Base-by-base conservation (phyloP, 2,888 invertebrate genomes). In the Bhutanitis thaidina region DNA sequence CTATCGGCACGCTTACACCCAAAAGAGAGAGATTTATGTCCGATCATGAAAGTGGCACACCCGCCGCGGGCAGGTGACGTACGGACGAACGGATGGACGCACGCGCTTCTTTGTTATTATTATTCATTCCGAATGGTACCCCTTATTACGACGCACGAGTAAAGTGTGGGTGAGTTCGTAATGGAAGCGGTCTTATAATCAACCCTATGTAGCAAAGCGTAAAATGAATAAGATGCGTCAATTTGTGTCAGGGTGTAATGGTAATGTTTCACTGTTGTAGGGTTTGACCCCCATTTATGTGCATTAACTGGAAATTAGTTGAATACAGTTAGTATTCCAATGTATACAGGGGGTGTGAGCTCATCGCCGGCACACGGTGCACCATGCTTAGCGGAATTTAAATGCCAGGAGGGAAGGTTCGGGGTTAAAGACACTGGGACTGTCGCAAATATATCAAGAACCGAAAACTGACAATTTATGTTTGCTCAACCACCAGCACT, bases 41-140 rank as follows among this genome's bases (percentile, higher is more conserved):
- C 60, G 64, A 65, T 70, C 71, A 70, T 67, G 58, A 55, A 58
- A 62, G 57, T 61, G 59, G 67, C 62, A 72, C 81, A 77, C 71
- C 78, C 76, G 78, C 69, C 72, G 47, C 10, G 39, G 61, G 76
- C 85, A 85, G 85, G 84, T 85, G 85, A 77, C 62, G 63, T 54
- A 55, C 58, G 56, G 52, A 51, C 60, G 47, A 56, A 60, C 63
- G 46, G 58, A 64, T 62, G 54, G 38, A 44, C 64, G 59, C 69
- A 59, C 69, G 66, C 70, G 74, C 73, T 69, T 69, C 59, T 55
- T 62, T 54, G 56, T 69, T 67, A 67, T 68, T 70, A 61, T 59
- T 56, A 53, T 49, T 34, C 4, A 34, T 34, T 52, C 55, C 50
- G 40, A 47, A 53, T 51, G 32, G 12, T 48, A 36, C 25, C 47